Evolutionary conservation across 1,140 invertebrate species (phyloP).

Genomic region (Lasioglossum baleicum): DNA sequence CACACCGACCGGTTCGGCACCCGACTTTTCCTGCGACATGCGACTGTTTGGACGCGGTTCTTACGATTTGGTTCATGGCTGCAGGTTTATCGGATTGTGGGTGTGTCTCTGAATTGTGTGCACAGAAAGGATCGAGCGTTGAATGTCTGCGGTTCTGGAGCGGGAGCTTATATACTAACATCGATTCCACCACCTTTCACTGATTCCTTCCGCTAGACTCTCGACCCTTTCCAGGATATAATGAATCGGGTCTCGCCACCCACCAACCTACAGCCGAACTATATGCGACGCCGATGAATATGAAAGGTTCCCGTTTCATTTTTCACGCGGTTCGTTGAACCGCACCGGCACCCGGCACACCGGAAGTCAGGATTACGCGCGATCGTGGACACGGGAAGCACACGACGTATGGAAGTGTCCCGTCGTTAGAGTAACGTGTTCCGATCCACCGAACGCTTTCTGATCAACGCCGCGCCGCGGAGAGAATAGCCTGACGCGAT

Average conservation of each 20-base stretch:
- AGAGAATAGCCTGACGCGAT: not conserved
- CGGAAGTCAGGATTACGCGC: conserved; percentile 31
- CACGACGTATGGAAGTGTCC: not conserved
- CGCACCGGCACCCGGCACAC: not conserved
- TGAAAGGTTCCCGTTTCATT: conserved; percentile 37
- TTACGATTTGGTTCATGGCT: conserved; percentile 72
- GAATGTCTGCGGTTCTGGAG: conserved; percentile 54
- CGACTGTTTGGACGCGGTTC: conserved; percentile 17
- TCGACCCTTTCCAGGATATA: conserved; percentile 49
- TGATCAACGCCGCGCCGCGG: no score
- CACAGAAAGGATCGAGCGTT: conserved; percentile 62
- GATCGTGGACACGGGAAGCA: conserved; percentile 6
- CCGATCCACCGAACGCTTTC: not conserved
- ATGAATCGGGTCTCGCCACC: conserved; percentile 6
- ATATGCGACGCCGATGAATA: conserved; percentile 21
- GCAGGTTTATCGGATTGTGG: conserved; percentile 36
- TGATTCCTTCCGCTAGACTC: conserved; percentile 44
- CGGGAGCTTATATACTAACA: conserved; percentile 74
- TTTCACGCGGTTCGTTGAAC: conserved; percentile 40
- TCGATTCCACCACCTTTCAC: conserved; percentile 76
- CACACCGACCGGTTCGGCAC: no score
- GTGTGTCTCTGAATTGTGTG: conserved; percentile 32
- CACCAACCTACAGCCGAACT: conserved; percentile 21
- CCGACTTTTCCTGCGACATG: not conserved
- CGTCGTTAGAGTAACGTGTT: conserved; percentile 7